phyloP scores from a whole-genome alignment of 2,797 vertebrate genomes.

The Coracias cyanogaster region DNA sequence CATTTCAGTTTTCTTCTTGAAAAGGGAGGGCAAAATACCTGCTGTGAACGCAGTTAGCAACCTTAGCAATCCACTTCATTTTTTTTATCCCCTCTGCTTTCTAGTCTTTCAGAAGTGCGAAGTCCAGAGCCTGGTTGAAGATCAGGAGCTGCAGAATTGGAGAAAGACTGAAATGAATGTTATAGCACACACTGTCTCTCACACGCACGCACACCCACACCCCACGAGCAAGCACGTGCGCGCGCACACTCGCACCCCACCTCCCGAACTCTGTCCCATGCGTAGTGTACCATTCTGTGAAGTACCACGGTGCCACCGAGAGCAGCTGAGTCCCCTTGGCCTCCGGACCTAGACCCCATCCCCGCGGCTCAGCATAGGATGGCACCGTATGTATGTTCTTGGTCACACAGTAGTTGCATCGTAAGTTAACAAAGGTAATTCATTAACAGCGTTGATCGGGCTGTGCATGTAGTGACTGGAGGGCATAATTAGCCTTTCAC shows the following conservation, averaged over 20 bases:
- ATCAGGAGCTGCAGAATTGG: constrained; percentile 74
- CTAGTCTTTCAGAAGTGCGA: constrained; percentile 70
- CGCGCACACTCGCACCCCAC: constrained; percentile 43
- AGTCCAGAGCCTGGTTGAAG: constrained; percentile 70
- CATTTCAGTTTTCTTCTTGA: not conserved
- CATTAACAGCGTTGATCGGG: constrained; percentile 79
- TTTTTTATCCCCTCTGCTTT: not conserved
- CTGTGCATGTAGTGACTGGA: constrained; percentile 86
- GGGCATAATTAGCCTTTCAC: constrained; percentile 78
- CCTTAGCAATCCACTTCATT: not conserved
- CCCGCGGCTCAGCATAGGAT: constrained; percentile 47
- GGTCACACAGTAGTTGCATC: constrained; percentile 79
- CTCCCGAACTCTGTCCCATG: constrained; percentile 67
- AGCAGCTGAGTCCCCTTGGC: constrained; percentile 74
- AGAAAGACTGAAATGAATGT: constrained; percentile 82
- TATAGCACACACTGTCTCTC: constrained; percentile 80
- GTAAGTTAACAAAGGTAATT: constrained; percentile 81
- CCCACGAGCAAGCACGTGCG: constrained; percentile 61
- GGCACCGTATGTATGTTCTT: constrained; percentile 74
- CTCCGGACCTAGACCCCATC: constrained; percentile 62
- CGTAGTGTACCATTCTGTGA: constrained; percentile 82
- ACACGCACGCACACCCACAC: constrained; percentile 49
- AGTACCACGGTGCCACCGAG: constrained; percentile 78
- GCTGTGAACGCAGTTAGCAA: fast-evolving
- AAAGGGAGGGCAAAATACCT: not conserved